These are phyloP conservation scores for Trypoxylon attenuatum DNA, from an alignment of 2,888 invertebrate species.

Conservation along the genomic window DNA sequence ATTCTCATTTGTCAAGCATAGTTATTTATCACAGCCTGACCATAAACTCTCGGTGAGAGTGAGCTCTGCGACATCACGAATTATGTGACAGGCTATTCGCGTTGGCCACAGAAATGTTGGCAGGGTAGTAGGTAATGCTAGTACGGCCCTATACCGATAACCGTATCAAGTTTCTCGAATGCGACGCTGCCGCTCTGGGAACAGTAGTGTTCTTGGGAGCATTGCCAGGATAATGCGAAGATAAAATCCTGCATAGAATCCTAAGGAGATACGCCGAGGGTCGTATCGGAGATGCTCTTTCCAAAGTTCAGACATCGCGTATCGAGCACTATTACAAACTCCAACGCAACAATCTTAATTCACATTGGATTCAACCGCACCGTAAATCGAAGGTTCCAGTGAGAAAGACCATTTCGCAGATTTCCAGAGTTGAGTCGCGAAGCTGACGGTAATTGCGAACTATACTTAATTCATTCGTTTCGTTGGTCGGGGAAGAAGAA, in stretches of 20 bases:
- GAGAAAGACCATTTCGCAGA: background rate
- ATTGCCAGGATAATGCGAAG: background rate
- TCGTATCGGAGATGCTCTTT: too few species aligned
- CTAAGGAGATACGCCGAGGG: background rate
- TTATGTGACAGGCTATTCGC: too few species aligned
- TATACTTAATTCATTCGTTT: background rate
- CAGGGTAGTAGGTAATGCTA: background rate
- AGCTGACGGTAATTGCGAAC: background rate
- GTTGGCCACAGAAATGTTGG: background rate
- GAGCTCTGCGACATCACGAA: too few species aligned
- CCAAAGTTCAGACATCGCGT: too few species aligned
- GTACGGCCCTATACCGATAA: too few species aligned
- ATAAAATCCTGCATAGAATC: background rate
- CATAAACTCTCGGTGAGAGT: too few species aligned
- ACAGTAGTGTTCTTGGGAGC: background rate
- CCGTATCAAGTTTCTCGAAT: background rate
- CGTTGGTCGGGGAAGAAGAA: background rate
- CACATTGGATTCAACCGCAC: background rate
- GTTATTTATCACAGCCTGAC: too few species aligned
- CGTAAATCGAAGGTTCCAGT: background rate
- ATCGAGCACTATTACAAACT: too few species aligned
- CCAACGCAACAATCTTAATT: too few species aligned
- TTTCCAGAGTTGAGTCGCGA: background rate
- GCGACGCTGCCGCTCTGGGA: too few species aligned
- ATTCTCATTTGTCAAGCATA: too few species aligned